These are phyloP conservation scores for Rotaria magnacalcarata DNA, from an alignment of 2,888 invertebrate species.

Conservation along the genomic window DNA sequence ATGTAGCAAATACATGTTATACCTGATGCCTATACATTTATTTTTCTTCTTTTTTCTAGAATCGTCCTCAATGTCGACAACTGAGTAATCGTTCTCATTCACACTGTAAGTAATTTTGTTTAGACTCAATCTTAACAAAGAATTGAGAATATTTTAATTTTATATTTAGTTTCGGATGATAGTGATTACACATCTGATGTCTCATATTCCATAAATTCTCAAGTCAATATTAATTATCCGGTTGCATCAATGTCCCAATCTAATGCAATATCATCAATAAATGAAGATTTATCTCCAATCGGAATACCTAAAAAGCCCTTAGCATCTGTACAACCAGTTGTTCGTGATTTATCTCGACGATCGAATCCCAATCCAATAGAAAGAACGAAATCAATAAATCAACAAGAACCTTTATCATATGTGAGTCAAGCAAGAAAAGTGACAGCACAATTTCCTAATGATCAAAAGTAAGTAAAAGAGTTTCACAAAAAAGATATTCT, in stretches of 20 bases:
- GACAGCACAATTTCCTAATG: neutral
- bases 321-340: conserved; percentile 1
- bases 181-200: conserved; percentile 33
- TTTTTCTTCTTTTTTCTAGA: too few species aligned
- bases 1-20: too few species aligned
- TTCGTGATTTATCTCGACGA: neutral
- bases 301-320: neutral
- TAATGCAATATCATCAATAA: neutral
- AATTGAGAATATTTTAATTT: too few species aligned
- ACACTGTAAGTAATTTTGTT: conserved; percentile 10
- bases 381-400: neutral
- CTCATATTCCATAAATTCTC: conserved; percentile 14
- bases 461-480: neutral
- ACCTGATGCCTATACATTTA: too few species aligned
- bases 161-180: conserved; percentile 29
- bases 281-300: neutral
- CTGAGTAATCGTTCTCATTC: conserved; percentile 14
- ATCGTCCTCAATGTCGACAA: neutral
- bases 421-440: conserved; percentile 26
- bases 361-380: neutral
- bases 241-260: neutral
- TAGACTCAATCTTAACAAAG: too few species aligned
- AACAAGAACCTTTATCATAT: conserved; percentile 26
- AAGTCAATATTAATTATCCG: conserved; percentile 2
- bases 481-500: neutral